These are phyloP conservation scores for Leptinotarsa juncta DNA, from an alignment of 2,888 invertebrate species.

Conservation along the genomic window DNA sequence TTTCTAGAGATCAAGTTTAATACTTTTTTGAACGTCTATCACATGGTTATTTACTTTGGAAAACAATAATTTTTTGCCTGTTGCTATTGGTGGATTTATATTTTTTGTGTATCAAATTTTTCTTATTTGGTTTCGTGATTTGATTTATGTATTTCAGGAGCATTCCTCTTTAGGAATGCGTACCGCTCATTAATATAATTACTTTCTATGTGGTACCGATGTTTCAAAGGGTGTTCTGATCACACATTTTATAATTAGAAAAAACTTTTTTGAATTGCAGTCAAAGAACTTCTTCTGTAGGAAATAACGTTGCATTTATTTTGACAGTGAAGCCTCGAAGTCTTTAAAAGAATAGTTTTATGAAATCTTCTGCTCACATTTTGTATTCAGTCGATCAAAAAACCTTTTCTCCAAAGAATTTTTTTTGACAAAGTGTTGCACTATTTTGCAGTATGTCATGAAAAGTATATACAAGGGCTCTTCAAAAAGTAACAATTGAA, in stretches of 20 bases:
- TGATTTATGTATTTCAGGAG: conserved; percentile 51
- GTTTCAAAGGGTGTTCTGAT: conserved; percentile 28
- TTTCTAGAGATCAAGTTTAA: conserved; percentile 24
- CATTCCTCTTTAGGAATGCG: conserved; percentile 41
- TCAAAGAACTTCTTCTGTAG: too few species aligned
- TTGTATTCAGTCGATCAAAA: too few species aligned
- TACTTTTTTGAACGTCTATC: conserved; percentile 22
- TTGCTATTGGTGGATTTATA: conserved; percentile 35
- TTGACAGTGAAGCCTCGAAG: too few species aligned
- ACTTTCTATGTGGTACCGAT: conserved; percentile 51
- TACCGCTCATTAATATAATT: conserved; percentile 41
- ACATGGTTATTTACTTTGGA: conserved; percentile 51
- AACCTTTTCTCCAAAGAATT: too few species aligned
- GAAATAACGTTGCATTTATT: too few species aligned
- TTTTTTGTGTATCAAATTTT: conserved; percentile 27
- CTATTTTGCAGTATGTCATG: neutral
- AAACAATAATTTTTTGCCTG: conserved; percentile 47
- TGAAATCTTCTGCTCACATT: too few species aligned
- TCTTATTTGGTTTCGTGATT: conserved; percentile 38
- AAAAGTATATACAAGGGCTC: neutral
- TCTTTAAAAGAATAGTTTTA: too few species aligned
- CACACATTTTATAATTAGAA: conserved; percentile 22
- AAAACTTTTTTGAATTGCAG: too few species aligned
- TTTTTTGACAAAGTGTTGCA: neutral
- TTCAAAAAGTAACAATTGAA: neutral